phyloP scores from a whole-genome alignment of 2,113 vertebrate species.

The Poeciliopsis prolifica region DNA sequence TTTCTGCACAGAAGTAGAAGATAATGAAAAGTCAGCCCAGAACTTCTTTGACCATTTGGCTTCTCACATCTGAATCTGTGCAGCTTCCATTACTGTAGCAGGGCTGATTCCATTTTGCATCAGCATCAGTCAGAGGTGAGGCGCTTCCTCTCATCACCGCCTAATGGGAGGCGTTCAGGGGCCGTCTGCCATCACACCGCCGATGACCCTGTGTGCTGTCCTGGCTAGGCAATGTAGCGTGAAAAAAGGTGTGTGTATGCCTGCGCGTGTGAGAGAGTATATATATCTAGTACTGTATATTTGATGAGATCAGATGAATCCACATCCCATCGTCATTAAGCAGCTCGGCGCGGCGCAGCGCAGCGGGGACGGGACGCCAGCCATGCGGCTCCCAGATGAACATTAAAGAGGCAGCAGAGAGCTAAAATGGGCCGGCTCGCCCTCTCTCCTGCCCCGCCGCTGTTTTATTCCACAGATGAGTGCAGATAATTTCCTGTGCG shows the following conservation, averaged over 20 bases:
- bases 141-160: constrained; percentile 55
- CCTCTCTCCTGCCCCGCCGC: constrained; percentile 69
- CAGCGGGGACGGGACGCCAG: constrained; percentile 64
- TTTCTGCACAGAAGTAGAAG: constrained; percentile 24
- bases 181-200: constrained; percentile 63
- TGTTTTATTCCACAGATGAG: constrained; percentile 89
- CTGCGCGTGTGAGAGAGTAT: constrained; percentile 9
- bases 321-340: constrained; percentile 82
- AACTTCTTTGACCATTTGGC: constrained; percentile 70
- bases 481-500: constrained; percentile 92
- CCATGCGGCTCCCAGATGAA: constrained; percentile 80
- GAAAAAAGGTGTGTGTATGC: constrained; percentile 69
- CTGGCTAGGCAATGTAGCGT: constrained; percentile 79
- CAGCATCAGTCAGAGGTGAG: constrained; percentile 66
- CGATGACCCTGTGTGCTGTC: constrained; percentile 76
- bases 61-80: constrained; percentile 53
- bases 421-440: constrained; percentile 69
- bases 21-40: constrained; percentile 69
- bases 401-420: constrained; percentile 83
- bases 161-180: constrained; percentile 64
- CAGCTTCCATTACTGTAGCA: constrained; percentile 64
- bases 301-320: constrained; percentile 58
- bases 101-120: constrained; percentile 65
- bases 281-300: constrained; percentile 37
- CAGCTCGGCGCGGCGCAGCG: constrained; percentile 64